Conservation (phyloP, 92 coral and sea anemone species). For the Umimayanthus chanpuru region DNA sequence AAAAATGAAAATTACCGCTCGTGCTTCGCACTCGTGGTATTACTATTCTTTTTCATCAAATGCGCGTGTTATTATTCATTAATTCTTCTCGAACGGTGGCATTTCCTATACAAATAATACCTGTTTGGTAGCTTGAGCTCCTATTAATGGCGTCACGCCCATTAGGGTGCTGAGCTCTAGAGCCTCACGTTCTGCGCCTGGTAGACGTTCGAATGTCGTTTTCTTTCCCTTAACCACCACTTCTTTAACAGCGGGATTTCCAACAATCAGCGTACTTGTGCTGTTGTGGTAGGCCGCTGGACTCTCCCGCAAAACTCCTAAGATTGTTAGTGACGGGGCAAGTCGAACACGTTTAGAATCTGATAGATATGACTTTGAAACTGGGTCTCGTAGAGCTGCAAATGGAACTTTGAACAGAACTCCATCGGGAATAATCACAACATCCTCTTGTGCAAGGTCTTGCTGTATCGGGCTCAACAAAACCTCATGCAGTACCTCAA, state of each 20-base stretch:
- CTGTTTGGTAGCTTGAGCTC: constrained; percentile 43
- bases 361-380: too few relatives aligned
- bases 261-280: constrained; percentile 12
- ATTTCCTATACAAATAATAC: background rate
- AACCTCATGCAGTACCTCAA: constrained; percentile 17
- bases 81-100: too few relatives aligned
- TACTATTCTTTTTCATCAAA: too few relatives aligned
- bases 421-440: too few relatives aligned
- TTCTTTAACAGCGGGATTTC: too few relatives aligned
- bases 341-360: too few relatives aligned
- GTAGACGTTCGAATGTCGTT: background rate
- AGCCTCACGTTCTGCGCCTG: constrained; percentile 38
- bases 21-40: too few relatives aligned
- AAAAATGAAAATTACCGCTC: too few relatives aligned
- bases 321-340: too few relatives aligned
- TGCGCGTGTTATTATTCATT: too few relatives aligned
- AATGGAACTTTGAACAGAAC: too few relatives aligned
- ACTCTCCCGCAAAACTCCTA: constrained; percentile 10
- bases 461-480: constrained; percentile 20
- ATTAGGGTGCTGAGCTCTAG: constrained; percentile 11
- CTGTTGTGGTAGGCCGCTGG: constrained; percentile 25
- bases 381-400: too few relatives aligned
- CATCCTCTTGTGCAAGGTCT: background rate
- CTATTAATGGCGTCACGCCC: constrained; percentile 31
- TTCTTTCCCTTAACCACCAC: constrained; percentile 7